A percentile compares a stretch with the other conserved stretches of the same genome.
Evolutionary conservation across 2,113 vertebrate genomes (phyloP).

Genomic region (Elephas maximus): DNA sequence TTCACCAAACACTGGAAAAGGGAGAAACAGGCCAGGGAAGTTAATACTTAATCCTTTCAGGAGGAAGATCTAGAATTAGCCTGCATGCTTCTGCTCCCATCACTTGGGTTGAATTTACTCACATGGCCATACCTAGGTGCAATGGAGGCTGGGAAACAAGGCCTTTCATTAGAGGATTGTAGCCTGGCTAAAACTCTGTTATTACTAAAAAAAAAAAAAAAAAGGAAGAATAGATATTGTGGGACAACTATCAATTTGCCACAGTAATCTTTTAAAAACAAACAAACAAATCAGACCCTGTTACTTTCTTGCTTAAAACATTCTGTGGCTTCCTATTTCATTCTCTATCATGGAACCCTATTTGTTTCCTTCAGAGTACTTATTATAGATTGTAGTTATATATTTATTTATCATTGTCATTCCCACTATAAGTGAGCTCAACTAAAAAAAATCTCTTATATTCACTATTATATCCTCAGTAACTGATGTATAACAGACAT

Average conservation of each 20-base stretch:
- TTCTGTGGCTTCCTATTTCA: background rate
- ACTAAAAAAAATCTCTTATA: background rate
- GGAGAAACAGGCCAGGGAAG: background rate
- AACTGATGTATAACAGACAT: background rate
- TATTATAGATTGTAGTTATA: background rate
- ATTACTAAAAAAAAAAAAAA: background rate
- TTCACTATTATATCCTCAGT: background rate
- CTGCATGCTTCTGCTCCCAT: background rate
- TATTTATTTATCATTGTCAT: background rate
- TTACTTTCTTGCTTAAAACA: background rate
- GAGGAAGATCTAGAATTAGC: background rate
- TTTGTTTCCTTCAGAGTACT: background rate
- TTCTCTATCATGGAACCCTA: background rate
- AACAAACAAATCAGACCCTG: background rate
- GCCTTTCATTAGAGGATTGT: background rate
- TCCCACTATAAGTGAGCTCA: background rate
- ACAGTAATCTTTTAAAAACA: background rate
- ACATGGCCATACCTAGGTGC: background rate
- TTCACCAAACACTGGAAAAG: background rate
- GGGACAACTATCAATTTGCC: background rate
- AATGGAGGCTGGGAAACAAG: background rate
- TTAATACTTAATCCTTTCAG: background rate
- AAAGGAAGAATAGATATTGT: background rate
- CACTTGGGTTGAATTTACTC: background rate
- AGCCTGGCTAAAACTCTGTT: background rate